A percentile compares a stretch with the other conserved stretches of the same genome.
phyloP scores from a whole-genome alignment of 2,888 invertebrate species.

The Bombylius discolor region DNA sequence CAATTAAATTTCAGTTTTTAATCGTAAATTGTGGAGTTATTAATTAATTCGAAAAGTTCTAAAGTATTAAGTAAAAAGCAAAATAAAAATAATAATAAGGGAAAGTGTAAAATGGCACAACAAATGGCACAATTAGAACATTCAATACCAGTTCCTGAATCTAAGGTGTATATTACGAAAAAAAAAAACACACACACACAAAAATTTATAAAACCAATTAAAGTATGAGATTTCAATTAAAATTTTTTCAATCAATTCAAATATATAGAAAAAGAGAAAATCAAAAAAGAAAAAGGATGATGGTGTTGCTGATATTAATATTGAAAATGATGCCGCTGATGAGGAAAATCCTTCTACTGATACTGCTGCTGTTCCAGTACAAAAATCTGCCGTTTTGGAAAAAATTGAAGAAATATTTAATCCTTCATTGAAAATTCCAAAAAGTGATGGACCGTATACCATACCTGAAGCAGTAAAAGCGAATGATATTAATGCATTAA shows the following conservation, averaged over 20 bases:
- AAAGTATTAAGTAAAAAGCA: not conserved
- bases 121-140: not conserved
- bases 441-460: conserved; percentile 27
- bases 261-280: not conserved
- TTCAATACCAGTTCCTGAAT: not conserved
- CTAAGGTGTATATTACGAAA: too few relatives aligned
- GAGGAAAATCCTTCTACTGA: not conserved
- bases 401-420: conserved; percentile 35
- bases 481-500: conserved; percentile 38
- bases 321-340: not conserved
- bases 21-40: not conserved
- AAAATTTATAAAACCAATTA: too few relatives aligned
- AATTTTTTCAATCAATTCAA: too few relatives aligned
- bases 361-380: conserved; percentile 8
- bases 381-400: conserved; percentile 30
- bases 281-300: not conserved
- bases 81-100: not conserved
- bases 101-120: not conserved
- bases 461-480: conserved; percentile 29
- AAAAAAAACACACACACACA: too few relatives aligned
- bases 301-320: not conserved
- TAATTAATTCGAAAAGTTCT: too few relatives aligned
- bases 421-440: conserved; percentile 30
- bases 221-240: too few relatives aligned
- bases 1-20: not conserved